Conservation (phyloP, 2,888 invertebrate species). For the Homarus gammarus region DNA sequence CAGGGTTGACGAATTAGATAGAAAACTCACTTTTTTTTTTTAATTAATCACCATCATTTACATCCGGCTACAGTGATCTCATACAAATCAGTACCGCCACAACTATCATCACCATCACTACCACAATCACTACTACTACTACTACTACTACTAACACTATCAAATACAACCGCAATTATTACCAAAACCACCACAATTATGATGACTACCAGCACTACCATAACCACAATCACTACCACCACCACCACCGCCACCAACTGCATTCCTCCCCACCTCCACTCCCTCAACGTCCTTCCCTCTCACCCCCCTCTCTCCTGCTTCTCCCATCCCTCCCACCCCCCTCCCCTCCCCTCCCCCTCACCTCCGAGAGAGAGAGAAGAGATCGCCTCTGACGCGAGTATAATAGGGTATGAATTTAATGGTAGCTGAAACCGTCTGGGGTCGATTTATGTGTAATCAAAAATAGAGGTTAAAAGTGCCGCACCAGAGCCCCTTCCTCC, state of each 20-base stretch:
- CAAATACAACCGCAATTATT: background rate
- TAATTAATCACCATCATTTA: no score
- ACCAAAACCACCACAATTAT: background rate
- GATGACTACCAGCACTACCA: no score
- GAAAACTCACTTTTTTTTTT: no score
- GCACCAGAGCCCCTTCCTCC: background rate
- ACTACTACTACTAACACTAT: no score
- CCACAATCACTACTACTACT: background rate
- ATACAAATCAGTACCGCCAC: background rate
- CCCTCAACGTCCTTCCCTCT: no score
- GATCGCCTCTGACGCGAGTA: slow-evolving; percentile 1
- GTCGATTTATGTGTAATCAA: slow-evolving; percentile 27
- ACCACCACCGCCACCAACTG: slow-evolving; percentile 8
- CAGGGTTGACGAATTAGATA: no score
- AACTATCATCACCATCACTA: background rate
- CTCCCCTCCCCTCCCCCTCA: background rate
- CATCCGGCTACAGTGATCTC: background rate
- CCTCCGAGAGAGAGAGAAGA: slow-evolving; percentile 10
- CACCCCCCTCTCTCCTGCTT: no score
- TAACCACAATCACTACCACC: background rate
- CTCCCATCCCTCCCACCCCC: background rate
- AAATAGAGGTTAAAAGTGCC: background rate
- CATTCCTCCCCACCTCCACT: no score
- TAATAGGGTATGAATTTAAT: slow-evolving; percentile 42
- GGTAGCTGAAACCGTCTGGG: slow-evolving; percentile 13